Evolutionary conservation across 2,888 invertebrate genomes (phyloP).

Genomic region (Coelinius sp.): DNA sequence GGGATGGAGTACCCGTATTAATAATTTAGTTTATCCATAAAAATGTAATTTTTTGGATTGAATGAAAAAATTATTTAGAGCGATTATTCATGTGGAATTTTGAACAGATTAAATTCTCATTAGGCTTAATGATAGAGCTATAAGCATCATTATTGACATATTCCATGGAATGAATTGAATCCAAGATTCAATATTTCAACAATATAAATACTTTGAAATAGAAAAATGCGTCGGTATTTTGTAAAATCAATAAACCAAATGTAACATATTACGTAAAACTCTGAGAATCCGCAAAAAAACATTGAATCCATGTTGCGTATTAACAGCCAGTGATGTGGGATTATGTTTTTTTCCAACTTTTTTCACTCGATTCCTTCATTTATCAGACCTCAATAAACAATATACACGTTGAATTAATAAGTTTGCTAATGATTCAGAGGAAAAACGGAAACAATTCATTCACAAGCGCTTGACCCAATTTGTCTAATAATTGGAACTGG

Average conservation of each 20-base stretch:
- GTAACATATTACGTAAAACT: too few species aligned
- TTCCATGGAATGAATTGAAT: too few species aligned
- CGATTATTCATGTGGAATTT: too few species aligned
- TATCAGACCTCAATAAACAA: not conserved
- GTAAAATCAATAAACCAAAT: not conserved
- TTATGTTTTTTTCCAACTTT: not conserved
- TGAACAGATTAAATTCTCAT: too few species aligned
- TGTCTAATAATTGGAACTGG: not conserved
- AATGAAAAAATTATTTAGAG: too few species aligned
- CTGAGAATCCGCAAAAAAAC: not conserved
- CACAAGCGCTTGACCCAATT: not conserved
- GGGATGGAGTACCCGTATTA: too few species aligned
- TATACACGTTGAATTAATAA: not conserved
- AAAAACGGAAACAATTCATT: not conserved
- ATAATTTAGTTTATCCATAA: too few species aligned
- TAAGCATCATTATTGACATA: too few species aligned
- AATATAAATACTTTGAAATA: too few species aligned
- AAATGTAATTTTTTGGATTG: too few species aligned
- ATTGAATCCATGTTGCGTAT: not conserved
- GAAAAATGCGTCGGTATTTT: not conserved
- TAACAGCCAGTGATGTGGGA: not conserved
- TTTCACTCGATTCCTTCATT: not conserved
- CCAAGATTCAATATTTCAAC: too few species aligned
- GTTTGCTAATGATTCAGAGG: not conserved
- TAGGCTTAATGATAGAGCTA: too few species aligned